A percentile compares a stretch with the other conserved stretches of the same genome.
Evolutionary conservation across 2,888 invertebrate species (phyloP).

Genomic region (Diarsia brunnea): DNA sequence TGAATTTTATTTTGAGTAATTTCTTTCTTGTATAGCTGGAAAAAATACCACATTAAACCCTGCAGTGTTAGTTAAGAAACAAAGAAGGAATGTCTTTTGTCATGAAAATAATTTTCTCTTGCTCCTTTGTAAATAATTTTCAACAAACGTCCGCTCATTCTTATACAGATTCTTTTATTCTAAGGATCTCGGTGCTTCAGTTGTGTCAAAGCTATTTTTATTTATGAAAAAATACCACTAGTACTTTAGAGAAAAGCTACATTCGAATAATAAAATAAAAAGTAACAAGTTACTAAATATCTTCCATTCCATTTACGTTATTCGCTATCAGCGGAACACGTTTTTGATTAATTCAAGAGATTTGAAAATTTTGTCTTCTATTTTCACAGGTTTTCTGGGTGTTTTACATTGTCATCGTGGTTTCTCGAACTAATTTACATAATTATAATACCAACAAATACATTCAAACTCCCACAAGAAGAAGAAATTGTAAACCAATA

Average conservation of each 20-base stretch:
- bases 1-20: neutral
- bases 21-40: neutral
- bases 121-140: conserved; percentile 42
- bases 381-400: neutral
- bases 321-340: neutral
- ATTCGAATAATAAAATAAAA: neutral
- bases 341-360: neutral
- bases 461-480: no score
- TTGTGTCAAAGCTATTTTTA: neutral
- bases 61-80: conserved; percentile 31
- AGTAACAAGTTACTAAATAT: neutral
- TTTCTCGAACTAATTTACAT: neutral
- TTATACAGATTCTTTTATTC: conserved; percentile 31
- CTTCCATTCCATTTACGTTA: neutral
- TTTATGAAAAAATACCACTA: neutral
- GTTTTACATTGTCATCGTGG: neutral
- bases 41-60: neutral
- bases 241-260: neutral
- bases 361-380: neutral
- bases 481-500: no score
- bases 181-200: conserved; percentile 8
- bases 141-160: conserved; percentile 23
- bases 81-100: conserved; percentile 54
- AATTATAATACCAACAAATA: neutral
- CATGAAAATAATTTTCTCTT: conserved; percentile 54